Evolutionary conservation across 2,888 invertebrate genomes (phyloP).

Genomic region (Loripinus fragilis): DNA sequence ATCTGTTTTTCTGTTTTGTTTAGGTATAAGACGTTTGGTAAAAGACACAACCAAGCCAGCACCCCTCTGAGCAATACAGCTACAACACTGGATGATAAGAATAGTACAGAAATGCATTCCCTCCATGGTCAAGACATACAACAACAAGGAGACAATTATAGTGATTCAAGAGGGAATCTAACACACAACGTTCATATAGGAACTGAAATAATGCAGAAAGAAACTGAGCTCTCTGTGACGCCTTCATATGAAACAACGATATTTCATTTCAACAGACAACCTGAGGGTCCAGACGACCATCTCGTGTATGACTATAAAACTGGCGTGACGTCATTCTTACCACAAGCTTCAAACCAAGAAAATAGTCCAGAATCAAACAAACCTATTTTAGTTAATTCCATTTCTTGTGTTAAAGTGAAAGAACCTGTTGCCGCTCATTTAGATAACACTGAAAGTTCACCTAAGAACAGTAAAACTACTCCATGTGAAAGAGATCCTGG

Average conservation of each 20-base stretch:
- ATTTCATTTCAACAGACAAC: slow-evolving; percentile 52
- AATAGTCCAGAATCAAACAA: not conserved
- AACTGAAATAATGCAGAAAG: slow-evolving; percentile 23
- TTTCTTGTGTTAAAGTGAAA: not conserved
- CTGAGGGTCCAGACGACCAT: slow-evolving; percentile 36
- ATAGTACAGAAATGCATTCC: slow-evolving; percentile 51
- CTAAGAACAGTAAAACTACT: not conserved
- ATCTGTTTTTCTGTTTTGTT: slow-evolving; percentile 18
- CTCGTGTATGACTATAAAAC: slow-evolving; percentile 40
- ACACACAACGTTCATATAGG: no score
- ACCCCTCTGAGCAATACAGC: slow-evolving; percentile 43
- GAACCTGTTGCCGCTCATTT: not conserved
- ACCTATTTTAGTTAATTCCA: not conserved
- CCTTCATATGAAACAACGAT: slow-evolving; percentile 55
- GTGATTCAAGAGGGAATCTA: not conserved
- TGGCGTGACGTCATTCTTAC: slow-evolving; percentile 51
- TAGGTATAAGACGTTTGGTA: slow-evolving; percentile 52
- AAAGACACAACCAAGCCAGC: slow-evolving; percentile 31
- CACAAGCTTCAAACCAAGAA: slow-evolving; percentile 24
- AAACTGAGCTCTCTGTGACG: slow-evolving; percentile 25
- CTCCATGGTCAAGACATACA: slow-evolving; percentile 40
- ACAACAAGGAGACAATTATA: not conserved
- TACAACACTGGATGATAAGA: slow-evolving; percentile 50
- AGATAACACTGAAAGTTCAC: not conserved
- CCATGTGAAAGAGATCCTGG: not conserved